A percentile compares a stretch with the other conserved stretches of the same genome.
Evolutionary conservation across 1,140 invertebrate genomes (phyloP).

Genomic region (Portunus trituberculatus): DNA sequence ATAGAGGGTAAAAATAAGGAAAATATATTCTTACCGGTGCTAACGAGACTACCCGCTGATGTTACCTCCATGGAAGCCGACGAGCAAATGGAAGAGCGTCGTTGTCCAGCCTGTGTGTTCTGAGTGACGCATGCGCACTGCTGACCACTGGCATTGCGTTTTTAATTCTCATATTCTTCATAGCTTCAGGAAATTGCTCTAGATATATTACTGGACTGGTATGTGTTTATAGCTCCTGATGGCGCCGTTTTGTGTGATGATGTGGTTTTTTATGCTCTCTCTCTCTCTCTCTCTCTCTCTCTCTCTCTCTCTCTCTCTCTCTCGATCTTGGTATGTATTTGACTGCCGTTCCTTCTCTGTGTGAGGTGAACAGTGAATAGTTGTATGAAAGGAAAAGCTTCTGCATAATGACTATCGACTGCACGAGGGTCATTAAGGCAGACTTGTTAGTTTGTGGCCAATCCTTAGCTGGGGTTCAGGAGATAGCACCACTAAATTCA

Average conservation of each 20-base stretch:
- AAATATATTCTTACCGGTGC: not conserved
- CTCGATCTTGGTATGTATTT: not conserved
- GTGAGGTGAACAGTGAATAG: too few species aligned
- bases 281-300: constrained; percentile 43
- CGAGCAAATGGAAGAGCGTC: not conserved
- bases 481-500: too few species aligned
- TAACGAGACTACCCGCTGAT: not conserved
- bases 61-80: not conserved
- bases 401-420: too few species aligned
- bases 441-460: too few species aligned
- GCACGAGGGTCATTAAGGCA: too few species aligned
- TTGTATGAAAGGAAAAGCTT: too few species aligned
- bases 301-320: constrained; percentile 48
- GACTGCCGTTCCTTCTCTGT: not conserved
- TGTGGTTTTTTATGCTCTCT: not conserved
- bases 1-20: not conserved
- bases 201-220: not conserved
- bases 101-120: not conserved
- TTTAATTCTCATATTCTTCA: not conserved
- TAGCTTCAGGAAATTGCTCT: too few species aligned
- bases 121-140: not conserved
- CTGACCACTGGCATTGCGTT: not conserved
- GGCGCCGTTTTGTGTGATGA: not conserved
- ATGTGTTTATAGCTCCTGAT: not conserved
- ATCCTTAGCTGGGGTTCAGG: too few species aligned